Evolutionary conservation across 1,140 invertebrate genomes (phyloP).

Genomic region (Pentalonia nigronervosa): DNA sequence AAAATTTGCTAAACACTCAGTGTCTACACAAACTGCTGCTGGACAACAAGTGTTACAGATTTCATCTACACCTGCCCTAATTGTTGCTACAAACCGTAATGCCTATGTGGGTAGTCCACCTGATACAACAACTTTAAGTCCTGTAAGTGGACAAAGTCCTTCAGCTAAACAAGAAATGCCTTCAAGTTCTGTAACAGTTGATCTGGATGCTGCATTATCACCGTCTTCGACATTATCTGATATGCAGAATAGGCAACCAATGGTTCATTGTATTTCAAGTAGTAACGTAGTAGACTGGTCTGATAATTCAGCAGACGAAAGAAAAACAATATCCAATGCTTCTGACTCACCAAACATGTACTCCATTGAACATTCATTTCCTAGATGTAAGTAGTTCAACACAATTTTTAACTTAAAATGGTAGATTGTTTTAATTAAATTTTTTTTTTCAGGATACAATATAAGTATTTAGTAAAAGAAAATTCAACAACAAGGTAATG

Average conservation of each 20-base stretch:
- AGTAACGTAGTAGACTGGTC: constrained; percentile 65
- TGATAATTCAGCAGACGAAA: constrained; percentile 56
- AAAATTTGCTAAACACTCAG: constrained; percentile 68
- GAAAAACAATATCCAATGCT: constrained; percentile 37
- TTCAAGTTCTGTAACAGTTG: constrained; percentile 62
- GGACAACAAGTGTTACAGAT: constrained; percentile 64
- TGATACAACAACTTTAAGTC: constrained; percentile 83
- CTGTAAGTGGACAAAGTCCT: constrained; percentile 65
- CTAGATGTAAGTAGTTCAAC: constrained; percentile 38
- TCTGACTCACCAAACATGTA: constrained; percentile 54
- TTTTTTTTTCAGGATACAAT: constrained; percentile 40
- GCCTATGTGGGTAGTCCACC: constrained; percentile 70
- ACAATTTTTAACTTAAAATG: neutral
- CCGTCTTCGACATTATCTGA: constrained; percentile 61
- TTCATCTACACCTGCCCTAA: constrained; percentile 62
- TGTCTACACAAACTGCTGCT: constrained; percentile 75
- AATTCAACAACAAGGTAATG: neutral
- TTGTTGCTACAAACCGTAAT: constrained; percentile 69
- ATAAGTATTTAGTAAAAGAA: neutral
- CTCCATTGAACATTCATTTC: constrained; percentile 43
- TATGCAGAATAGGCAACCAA: constrained; percentile 62
- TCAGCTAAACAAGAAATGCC: constrained; percentile 65
- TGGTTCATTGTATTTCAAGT: constrained; percentile 86
- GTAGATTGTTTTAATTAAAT: neutral
- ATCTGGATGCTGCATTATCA: constrained; percentile 60